phyloP scores from a whole-genome alignment of 1,140 invertebrate species.

The Oryctes rhinoceros region DNA sequence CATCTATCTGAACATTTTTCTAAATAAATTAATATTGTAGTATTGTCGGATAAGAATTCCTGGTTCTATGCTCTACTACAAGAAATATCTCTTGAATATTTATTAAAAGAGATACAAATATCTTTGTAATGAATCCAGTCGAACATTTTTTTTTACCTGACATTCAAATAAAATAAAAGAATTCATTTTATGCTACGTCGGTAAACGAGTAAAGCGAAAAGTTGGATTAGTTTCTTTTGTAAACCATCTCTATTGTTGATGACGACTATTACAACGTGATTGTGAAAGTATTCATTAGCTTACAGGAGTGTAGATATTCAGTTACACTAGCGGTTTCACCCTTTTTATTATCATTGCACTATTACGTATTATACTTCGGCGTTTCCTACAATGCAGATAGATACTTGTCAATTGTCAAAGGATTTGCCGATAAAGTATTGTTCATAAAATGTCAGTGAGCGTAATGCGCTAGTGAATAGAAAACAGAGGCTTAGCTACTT shows the following conservation, averaged over 20 bases:
- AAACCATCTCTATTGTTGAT: neutral
- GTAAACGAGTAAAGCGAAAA: no score
- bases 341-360: neutral
- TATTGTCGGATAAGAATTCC: no score
- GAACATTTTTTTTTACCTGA: no score
- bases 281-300: constrained; percentile 11
- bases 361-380: neutral
- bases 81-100: no score
- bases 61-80: no score
- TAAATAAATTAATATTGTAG: no score
- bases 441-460: neutral
- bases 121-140: no score
- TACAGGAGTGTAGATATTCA: neutral
- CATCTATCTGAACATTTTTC: no score
- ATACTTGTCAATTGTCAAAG: neutral
- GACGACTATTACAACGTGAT: neutral
- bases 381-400: neutral
- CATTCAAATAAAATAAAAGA: no score
- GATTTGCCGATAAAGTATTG: constrained; percentile 18
- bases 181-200: no score
- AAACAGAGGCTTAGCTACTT: no score
- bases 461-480: neutral
- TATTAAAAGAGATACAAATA: no score
- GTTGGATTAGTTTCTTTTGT: neutral
- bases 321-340: neutral